phyloP scores from a whole-genome alignment of 2,113 vertebrate genomes.

The Hystrix cristata region DNA sequence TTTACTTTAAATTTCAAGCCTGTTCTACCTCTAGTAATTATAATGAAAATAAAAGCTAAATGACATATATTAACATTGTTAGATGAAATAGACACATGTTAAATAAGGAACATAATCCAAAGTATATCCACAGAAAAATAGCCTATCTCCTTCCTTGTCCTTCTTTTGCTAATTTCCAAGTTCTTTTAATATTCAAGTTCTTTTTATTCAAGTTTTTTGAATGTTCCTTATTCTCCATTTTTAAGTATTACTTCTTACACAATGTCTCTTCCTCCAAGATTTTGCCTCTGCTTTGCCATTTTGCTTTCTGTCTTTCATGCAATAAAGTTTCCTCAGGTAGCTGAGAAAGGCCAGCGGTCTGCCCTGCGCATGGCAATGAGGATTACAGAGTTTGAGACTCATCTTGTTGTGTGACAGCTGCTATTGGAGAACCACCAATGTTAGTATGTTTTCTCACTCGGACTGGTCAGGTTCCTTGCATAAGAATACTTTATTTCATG shows the following conservation, averaged over 20 bases:
- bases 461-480: background rate
- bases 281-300: background rate
- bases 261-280: background rate
- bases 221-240: background rate
- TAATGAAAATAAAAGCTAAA: background rate
- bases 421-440: background rate
- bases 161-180: background rate
- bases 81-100: background rate
- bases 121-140: background rate
- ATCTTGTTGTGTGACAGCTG: background rate
- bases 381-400: slow-evolving; percentile 10
- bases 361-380: background rate
- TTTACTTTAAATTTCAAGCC: background rate
- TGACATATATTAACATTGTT: background rate
- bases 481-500: background rate
- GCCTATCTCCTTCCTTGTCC: background rate
- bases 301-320: background rate
- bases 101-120: background rate
- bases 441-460: background rate
- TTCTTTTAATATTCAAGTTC: background rate
- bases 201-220: background rate
- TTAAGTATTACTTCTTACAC: background rate
- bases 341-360: background rate
- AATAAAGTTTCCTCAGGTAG: background rate
- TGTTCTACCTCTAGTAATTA: background rate